Evolutionary conservation across 2,797 vertebrate species (phyloP).

Genomic region (Luscinia megarhynchos): DNA sequence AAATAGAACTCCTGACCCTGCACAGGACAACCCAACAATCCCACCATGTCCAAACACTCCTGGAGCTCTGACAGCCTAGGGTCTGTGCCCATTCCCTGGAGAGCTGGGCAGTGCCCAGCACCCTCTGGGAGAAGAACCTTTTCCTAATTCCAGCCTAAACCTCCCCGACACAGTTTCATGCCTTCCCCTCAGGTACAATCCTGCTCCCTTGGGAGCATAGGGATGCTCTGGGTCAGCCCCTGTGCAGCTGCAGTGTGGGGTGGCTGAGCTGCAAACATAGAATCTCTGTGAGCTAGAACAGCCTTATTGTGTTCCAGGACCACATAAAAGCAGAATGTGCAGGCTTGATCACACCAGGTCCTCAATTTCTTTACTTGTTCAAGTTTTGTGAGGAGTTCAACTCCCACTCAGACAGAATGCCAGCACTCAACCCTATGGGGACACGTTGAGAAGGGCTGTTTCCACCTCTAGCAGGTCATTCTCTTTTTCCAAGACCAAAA

Average conservation of each 20-base stretch:
- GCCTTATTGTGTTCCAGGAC: not conserved
- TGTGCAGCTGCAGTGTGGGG: rapidly evolving
- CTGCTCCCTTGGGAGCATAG: not conserved
- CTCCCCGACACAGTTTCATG: not conserved
- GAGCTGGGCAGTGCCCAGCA: not conserved
- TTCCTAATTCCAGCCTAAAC: not conserved
- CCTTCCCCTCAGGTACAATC: not conserved
- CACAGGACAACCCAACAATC: not conserved
- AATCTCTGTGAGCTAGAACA: not conserved
- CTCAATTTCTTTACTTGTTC: rapidly evolving
- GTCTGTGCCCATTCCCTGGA: rapidly evolving
- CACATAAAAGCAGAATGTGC: rapidly evolving
- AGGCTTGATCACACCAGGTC: not conserved
- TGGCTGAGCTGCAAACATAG: not conserved
- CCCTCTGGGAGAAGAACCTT: rapidly evolving
- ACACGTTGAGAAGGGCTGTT: rapidly evolving
- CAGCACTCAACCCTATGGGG: not conserved
- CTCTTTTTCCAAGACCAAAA: not conserved
- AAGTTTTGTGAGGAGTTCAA: not conserved
- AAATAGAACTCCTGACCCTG: not conserved
- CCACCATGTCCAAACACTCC: not conserved
- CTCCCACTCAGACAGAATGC: not conserved
- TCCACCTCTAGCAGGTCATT: not conserved
- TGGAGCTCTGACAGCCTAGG: not conserved
- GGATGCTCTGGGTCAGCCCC: rapidly evolving